Base-by-base conservation (phyloP, 2,113 vertebrate species). In the Antechinus flavipes region DNA sequence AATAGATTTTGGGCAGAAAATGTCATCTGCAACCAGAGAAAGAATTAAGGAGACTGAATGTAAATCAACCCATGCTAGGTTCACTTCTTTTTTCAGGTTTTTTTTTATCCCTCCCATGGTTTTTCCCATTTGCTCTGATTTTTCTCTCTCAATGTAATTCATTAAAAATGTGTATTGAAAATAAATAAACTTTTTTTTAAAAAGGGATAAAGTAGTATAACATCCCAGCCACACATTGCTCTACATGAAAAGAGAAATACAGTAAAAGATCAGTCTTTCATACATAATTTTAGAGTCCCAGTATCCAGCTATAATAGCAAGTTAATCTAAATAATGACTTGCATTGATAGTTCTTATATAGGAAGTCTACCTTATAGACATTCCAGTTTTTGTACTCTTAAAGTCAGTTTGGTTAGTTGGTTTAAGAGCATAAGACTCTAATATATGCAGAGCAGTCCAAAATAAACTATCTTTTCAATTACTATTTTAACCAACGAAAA, bases 341-440 rank as follows among this genome's bases (percentile, higher is more conserved):
- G 96, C n/a, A 91, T 91, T 92, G 90, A 58, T 6, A 53, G 47
- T 97, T 54, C 30, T 92, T 96, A 97, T 91, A 90, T 19, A 30
- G 35, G 92, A 53, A 58, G 30, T 96, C 91, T 50, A 91, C 96
- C 93, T 94, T 95, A 90, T 9, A 91, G 30, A 76, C 6, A 7
- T 76, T 14, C 14, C 16, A n/a, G 68, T 35, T 55, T 56, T 56
- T 95, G 91, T 94, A 94, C 97, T 96, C 93, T 97, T 98, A 96
- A 97, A 97, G 96, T 91, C 89, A 93, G 52, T 46, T 91, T 94
- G 92, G 25, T 68, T 84, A 68, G 24, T 1, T 92, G 52, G 47
- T 95, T 54, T 92, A 58, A 97, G 95, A 95, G 93, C 19, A 24
- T 14, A 95, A 47, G 91, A 94, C 54, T 97, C 54, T 90, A 90